These are phyloP conservation scores for Drosophila paracracens DNA, from an alignment of 2,888 invertebrate species.

Conservation along the genomic window DNA sequence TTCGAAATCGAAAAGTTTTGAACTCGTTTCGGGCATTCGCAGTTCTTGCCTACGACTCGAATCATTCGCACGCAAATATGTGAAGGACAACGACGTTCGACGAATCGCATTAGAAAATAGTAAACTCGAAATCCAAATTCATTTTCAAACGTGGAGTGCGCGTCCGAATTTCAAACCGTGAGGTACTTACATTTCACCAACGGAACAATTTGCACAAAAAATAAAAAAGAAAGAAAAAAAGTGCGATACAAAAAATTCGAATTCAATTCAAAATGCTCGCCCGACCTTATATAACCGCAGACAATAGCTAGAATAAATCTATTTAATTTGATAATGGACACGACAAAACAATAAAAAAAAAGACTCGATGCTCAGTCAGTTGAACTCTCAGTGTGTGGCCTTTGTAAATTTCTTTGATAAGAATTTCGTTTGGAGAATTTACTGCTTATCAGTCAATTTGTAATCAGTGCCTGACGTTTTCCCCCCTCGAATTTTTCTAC, in stretches of 20 bases:
- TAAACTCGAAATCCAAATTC: slow-evolving; percentile 54
- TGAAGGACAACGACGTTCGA: slow-evolving; percentile 79
- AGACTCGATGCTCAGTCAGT: slow-evolving; percentile 5
- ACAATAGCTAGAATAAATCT: slow-evolving; percentile 10
- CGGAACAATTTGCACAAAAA: slow-evolving; percentile 29
- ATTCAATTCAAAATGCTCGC: slow-evolving; percentile 11
- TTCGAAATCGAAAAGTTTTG: slow-evolving; percentile 80
- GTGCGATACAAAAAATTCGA: slow-evolving; percentile 27
- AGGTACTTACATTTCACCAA: slow-evolving; percentile 56
- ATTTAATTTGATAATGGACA: slow-evolving; percentile 33
- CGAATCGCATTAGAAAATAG: slow-evolving; percentile 55
- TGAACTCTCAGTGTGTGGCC: slow-evolving; percentile 12
- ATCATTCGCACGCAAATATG: slow-evolving; percentile 78
- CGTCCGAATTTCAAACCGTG: slow-evolving; percentile 78
- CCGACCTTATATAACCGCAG: slow-evolving; percentile 37
- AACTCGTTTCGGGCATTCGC: slow-evolving; percentile 73
- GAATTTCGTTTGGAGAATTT: slow-evolving; percentile 15
- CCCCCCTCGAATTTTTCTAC: neutral
- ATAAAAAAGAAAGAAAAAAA: slow-evolving; percentile 11
- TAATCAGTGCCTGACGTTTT: slow-evolving; percentile 33
- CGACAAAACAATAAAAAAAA: neutral
- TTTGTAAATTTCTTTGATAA: slow-evolving; percentile 48
- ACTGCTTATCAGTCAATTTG: slow-evolving; percentile 17
- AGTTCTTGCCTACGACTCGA: slow-evolving; percentile 70
- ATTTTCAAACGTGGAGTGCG: slow-evolving; percentile 72